Conservation (phyloP, 2,113 vertebrate genomes). For the Dipodomys spectabilis region DNA sequence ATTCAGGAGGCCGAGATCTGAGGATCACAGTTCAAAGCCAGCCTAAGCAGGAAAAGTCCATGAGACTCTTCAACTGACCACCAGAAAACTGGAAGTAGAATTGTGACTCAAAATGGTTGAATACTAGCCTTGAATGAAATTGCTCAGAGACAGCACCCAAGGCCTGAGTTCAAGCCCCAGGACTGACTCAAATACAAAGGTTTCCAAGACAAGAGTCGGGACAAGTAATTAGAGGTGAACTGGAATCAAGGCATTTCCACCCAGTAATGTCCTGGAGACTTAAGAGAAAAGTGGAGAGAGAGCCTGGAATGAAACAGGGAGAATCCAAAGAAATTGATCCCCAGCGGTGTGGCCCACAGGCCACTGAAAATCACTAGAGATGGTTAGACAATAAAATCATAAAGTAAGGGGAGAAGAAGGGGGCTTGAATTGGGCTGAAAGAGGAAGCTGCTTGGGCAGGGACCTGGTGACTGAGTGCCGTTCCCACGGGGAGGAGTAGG, state of each 20-base stretch:
- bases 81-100: no score
- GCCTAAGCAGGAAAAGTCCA: no score
- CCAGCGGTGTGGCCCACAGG: background rate
- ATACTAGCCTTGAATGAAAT: no score
- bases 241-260: background rate
- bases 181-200: background rate
- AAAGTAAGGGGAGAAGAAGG: background rate
- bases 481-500: constrained; percentile 49
- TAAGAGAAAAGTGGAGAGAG: background rate
- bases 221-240: background rate
- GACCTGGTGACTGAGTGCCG: background rate
- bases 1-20: no score
- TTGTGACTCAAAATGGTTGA: no score
- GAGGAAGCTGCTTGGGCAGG: background rate
- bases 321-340: background rate
- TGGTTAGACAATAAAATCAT: background rate
- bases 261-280: background rate
- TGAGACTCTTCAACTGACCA: no score
- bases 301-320: background rate
- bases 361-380: background rate
- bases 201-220: background rate
- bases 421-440: background rate
- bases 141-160: no score
- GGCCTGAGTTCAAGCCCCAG: no score
- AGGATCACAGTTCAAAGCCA: no score